These are phyloP conservation scores for Ceratina calcarata DNA, from an alignment of 1,140 invertebrate genomes.

Conservation along the genomic window DNA sequence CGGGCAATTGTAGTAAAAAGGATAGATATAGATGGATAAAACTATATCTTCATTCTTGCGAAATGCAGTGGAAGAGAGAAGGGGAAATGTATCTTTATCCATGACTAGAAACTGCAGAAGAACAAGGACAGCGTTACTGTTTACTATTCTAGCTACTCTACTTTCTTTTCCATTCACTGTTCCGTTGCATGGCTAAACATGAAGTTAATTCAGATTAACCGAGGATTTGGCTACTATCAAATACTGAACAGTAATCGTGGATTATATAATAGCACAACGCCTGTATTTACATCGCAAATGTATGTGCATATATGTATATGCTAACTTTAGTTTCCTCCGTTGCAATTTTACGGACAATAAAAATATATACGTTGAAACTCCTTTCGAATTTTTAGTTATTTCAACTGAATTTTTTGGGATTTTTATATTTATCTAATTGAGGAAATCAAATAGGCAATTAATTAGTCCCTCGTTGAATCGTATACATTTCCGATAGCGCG, in stretches of 20 bases:
- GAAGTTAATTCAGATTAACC: background rate
- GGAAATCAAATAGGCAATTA: background rate
- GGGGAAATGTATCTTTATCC: background rate
- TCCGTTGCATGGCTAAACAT: background rate
- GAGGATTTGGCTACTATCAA: background rate
- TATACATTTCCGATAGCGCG: background rate
- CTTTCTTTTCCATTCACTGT: slow-evolving; percentile 5
- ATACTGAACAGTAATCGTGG: background rate
- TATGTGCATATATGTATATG: too few relatives aligned
- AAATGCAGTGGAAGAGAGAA: too few relatives aligned
- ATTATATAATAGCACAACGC: background rate
- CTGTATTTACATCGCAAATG: background rate
- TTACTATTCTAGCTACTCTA: background rate
- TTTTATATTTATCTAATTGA: background rate
- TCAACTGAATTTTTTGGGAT: background rate
- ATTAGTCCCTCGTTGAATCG: background rate
- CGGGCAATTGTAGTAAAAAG: too few relatives aligned
- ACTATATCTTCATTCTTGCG: background rate
- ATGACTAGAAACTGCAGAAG: background rate
- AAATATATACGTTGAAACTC: background rate
- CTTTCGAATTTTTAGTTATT: background rate
- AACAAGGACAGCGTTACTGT: background rate
- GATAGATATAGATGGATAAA: too few relatives aligned
- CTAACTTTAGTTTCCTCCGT: background rate
- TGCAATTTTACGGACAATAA: background rate